Evolutionary conservation across 2,113 vertebrate species (phyloP).

Genomic region (Pterocles gutturalis): DNA sequence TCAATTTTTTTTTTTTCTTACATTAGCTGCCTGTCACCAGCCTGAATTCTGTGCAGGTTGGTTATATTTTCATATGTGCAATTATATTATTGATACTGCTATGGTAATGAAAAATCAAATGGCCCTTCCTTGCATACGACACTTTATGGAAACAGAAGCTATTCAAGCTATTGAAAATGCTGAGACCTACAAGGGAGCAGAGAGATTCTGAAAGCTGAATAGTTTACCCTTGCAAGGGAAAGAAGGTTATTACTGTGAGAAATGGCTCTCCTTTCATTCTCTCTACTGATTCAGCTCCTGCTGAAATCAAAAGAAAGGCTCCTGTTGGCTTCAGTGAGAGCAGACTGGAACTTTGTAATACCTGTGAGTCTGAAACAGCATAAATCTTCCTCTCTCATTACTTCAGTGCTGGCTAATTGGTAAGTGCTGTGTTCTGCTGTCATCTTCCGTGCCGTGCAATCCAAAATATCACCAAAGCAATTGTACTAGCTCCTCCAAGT

Average conservation of each 20-base stretch:
- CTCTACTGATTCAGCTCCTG: not conserved
- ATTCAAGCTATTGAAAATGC: not conserved
- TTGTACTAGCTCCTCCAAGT: not conserved
- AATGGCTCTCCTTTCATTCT: not conserved
- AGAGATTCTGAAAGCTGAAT: not conserved
- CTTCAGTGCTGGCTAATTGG: not conserved
- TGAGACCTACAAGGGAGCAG: not conserved
- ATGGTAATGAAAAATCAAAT: not conserved
- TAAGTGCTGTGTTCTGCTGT: not conserved
- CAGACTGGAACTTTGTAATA: not conserved
- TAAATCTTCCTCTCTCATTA: slow-evolving; percentile 27
- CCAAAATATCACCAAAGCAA: slow-evolving; percentile 15
- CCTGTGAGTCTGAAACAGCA: not conserved
- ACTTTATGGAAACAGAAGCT: not conserved
- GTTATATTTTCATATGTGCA: not conserved
- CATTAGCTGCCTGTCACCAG: not conserved
- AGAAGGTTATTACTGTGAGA: slow-evolving; percentile 12
- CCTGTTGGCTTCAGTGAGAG: slow-evolving; percentile 12
- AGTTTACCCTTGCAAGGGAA: not conserved
- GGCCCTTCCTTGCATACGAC: not conserved
- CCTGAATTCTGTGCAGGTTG: not conserved
- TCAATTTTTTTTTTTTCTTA: not conserved
- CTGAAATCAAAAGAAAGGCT: slow-evolving; percentile 22
- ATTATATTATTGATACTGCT: not conserved
- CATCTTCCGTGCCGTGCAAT: not conserved